A percentile compares a stretch with the other conserved stretches of the same genome.
These are phyloP conservation scores for Cyphomyrus discorhynchus DNA, from an alignment of 2,113 vertebrate species.

Conservation along the genomic window DNA sequence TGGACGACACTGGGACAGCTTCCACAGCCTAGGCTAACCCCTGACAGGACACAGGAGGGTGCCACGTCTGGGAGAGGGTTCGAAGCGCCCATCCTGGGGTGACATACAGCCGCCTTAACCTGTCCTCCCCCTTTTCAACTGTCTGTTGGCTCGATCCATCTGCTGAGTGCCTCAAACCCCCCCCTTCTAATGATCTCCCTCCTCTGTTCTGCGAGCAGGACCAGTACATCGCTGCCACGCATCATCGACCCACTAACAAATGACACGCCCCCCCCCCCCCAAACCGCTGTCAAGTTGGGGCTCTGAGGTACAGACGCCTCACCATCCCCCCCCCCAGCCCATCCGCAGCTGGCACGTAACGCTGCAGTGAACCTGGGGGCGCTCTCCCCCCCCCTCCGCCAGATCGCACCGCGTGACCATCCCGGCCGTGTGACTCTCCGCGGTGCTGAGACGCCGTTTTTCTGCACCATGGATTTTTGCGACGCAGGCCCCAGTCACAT, in stretches of 20 bases:
- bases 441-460: background rate
- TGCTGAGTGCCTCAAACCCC: background rate
- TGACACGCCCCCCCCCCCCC: slow-evolving; percentile 17
- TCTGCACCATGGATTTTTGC: background rate
- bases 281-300: slow-evolving; percentile 34
- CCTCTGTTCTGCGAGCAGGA: slow-evolving; percentile 8
- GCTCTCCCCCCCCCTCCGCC: too few species aligned
- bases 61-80: background rate
- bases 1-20: background rate
- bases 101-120: background rate
- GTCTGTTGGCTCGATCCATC: background rate
- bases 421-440: background rate
- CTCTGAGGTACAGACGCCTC: slow-evolving; percentile 24
- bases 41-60: background rate
- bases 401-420: background rate
- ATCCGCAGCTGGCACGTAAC: slow-evolving; percentile 27
- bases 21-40: background rate
- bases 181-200: slow-evolving; percentile 15
- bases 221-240: slow-evolving; percentile 26
- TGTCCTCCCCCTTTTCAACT: background rate
- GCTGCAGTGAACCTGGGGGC: slow-evolving; percentile 1
- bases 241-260: slow-evolving; percentile 34
- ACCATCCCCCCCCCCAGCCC: background rate
- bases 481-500: background rate
- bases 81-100: background rate